Evolutionary conservation across 2,888 invertebrate genomes (phyloP), one percentile per base, ranked within the genome.

Genomic region (Anoncus sp.): DNA sequence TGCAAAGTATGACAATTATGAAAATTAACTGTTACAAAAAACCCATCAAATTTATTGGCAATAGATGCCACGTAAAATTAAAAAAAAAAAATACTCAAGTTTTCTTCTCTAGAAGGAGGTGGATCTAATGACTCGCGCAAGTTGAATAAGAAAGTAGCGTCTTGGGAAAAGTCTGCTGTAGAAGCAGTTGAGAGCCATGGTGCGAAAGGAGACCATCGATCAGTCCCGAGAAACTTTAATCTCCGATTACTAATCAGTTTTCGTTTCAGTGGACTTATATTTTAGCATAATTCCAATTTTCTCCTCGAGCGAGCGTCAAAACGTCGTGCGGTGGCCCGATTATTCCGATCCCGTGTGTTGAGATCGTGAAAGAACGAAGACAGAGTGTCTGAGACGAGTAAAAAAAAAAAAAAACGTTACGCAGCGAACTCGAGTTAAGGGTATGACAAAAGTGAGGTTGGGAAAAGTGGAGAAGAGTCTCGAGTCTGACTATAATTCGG

Each of bases 271-370:
- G 59, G 73, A 71, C 74, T 75, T 60, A 83, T 82, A 83, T 82
- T 85, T 85, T 84, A 84, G 83, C 84, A 85, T 87, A 85, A 89
- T 87, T 87, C 84, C 85, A 88, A 87, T 88, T 89, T 87, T 85
- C 87, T 83, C 82, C 85, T 72, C 72, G 85, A 84, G 77, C 69
- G 84, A 83, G 75, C 80, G 67, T 31, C 83, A 65, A 18, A 10
- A 38, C 45, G 60, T 67, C 22, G 47, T 27, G 24, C 18, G 55
- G 49, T 16, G 66, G 45, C 38, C n/a, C 2, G 40, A 55, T 51
- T 76, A 35, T 60, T 60, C 71, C 22, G 60, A 59, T 66, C 40
- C 53, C 31, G 70, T 27, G 67, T 43, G 71, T 45, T 35, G 24
- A 70, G 70, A 40, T 63, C 18, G 51, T 6, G n/a, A 66, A 71